Percentiles rank a stretch among this genome's conserved stretches.
Conservation (phyloP, 2,113 vertebrate species). For the Lathamus discolor region DNA sequence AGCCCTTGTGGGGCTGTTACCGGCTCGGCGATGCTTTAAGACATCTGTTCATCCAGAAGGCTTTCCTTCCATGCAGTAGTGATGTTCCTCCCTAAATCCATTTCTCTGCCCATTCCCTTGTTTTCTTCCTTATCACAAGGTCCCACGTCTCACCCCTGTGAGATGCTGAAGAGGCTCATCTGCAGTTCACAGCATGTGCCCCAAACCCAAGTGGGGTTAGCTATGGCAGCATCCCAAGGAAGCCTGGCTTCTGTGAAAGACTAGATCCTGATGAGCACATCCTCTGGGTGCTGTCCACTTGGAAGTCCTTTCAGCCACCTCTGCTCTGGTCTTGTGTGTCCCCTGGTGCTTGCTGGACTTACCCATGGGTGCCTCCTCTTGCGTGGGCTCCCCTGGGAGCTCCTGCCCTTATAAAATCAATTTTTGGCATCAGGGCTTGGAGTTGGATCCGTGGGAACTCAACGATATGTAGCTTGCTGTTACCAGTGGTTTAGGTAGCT, state of each 20-base stretch:
- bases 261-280: neutral
- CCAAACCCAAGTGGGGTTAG: rapidly evolving
- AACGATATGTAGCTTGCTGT: rapidly evolving
- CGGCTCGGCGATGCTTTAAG: rapidly evolving
- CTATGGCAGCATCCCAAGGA: neutral
- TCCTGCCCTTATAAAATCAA: neutral
- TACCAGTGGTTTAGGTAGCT: neutral
- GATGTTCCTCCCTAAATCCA: neutral
- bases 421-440: neutral
- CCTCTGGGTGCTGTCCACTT: neutral
- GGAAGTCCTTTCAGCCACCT: neutral
- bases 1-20: neutral
- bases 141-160: neutral
- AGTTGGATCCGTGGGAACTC: neutral
- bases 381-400: neutral
- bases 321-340: neutral
- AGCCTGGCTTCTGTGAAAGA: neutral
- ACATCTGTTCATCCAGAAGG: neutral
- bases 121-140: neutral
- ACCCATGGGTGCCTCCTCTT: neutral
- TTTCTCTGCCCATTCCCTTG: neutral
- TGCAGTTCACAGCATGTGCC: neutral
- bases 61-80: rapidly evolving
- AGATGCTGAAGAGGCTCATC: neutral
- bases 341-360: neutral